Percentiles rank a stretch among this genome's conserved stretches.
Evolutionary conservation across 1,140 invertebrate genomes (phyloP).

Genomic region (Sinella curviseta): DNA sequence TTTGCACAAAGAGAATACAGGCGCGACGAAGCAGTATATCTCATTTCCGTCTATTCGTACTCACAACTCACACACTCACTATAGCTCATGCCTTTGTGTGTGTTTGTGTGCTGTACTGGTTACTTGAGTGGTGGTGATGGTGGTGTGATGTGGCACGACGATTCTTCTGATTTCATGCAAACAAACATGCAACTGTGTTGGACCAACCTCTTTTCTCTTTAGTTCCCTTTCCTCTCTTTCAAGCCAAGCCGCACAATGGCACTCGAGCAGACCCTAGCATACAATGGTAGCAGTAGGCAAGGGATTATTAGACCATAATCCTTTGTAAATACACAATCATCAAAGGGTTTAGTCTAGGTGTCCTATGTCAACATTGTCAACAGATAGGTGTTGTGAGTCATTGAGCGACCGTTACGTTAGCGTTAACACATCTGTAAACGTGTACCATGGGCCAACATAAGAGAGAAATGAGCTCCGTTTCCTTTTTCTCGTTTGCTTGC

Average conservation of each 20-base stretch:
- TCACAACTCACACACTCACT: background rate
- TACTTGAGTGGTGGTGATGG: background rate
- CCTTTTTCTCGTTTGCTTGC: too few species aligned
- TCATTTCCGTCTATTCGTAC: background rate
- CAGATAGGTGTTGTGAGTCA: background rate
- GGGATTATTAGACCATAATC: constrained; percentile 19
- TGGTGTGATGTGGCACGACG: background rate
- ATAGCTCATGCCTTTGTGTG: background rate
- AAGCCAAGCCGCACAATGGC: background rate
- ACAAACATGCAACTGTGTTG: background rate
- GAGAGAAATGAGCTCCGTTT: too few species aligned
- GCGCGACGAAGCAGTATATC: background rate
- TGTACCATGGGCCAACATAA: too few species aligned
- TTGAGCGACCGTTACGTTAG: too few species aligned
- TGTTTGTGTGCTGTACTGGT: background rate
- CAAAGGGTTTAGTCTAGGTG: constrained; percentile 6
- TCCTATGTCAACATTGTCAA: constrained; percentile 23
- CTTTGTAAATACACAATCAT: constrained; percentile 26
- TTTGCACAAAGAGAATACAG: background rate
- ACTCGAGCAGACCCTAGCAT: background rate
- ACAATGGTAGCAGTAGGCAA: background rate
- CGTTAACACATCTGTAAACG: too few species aligned
- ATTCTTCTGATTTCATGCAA: constrained; percentile 5
- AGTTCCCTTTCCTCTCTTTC: background rate
- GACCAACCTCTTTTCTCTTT: background rate